Evolutionary conservation across 2,888 invertebrate species (phyloP), one percentile per base, ranked within the genome.

Genomic region (Lithophane leautieri): DNA sequence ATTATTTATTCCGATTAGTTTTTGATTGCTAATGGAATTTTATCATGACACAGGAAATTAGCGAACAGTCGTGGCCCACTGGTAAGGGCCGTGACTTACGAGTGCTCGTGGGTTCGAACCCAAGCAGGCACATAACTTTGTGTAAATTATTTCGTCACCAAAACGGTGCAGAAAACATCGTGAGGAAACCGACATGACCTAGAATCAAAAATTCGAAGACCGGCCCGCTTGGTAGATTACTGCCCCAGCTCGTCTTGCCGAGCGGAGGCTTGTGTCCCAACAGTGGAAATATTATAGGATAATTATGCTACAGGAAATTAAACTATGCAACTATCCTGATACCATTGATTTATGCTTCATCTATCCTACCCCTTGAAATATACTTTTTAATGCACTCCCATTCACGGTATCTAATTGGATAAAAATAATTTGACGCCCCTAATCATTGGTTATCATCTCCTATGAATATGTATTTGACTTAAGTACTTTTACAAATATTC

Each of bases 381-480:
- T 44, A 42, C 28, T 19, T 58, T 19, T 47, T 34, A 34, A 61
- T 14, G 2, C 62, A 47, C 47, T 47, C 61, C 40, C n/a, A 79
- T 22, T 74, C 60, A 70, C 63, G n/a, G 14, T 52, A 69, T 60
- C 19, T 58, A 77, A 85, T 85, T 85, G 69, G 58, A 81, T 71
- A 71, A 71, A 70, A 70, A 75, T 70, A n/a, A 7, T 14, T 42
- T 52, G 8, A 61, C 82, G 82, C 82, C 78, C 85, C 73, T 73
- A 68, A 77, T 71, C 70, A 28, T 63, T 14, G 19, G 12, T 16
- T 60, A 84, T 19, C 56, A 19, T 69, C 22, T 68, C 22, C 60
- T 12, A 73, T 85, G 78, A 85, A 85, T 83, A 82, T 85, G 85
- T 73, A 83, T 73, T 42, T 71, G 69, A 66, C 54, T 71, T 44